Evolutionary conservation across 2,797 vertebrate genomes (phyloP).

Genomic region (Liparis tanakae): DNA sequence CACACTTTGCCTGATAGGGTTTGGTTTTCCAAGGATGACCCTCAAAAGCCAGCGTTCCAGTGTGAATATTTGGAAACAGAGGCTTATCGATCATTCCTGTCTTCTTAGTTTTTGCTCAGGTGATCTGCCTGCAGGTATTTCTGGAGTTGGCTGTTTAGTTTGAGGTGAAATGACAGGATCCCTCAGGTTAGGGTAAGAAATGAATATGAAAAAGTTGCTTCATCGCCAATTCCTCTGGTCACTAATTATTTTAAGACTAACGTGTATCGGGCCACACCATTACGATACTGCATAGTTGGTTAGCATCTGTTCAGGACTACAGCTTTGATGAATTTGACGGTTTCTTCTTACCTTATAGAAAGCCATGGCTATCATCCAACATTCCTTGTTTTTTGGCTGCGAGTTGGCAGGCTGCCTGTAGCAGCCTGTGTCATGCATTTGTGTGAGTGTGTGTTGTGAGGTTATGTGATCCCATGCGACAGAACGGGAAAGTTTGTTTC

Average conservation of each 20-base stretch:
- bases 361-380: constrained; percentile 60
- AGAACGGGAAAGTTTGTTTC: constrained; percentile 78
- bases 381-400: constrained; percentile 52
- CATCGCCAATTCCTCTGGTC: constrained; percentile 2
- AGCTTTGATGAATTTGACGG: constrained; percentile 52
- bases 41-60: background rate
- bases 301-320: constrained; percentile 12
- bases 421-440: constrained; percentile 30
- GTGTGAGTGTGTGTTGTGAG: constrained; percentile 35
- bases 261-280: constrained; percentile 6
- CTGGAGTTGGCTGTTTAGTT: constrained; percentile 18
- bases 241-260: background rate
- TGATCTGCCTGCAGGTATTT: constrained; percentile 48
- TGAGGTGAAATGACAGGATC: constrained; percentile 35
- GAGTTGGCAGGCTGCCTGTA: constrained; percentile 48
- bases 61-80: background rate
- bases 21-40: background rate
- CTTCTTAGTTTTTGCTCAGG: constrained; percentile 20
- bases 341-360: constrained; percentile 64
- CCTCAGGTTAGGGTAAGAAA: constrained; percentile 21
- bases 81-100: constrained; percentile 3
- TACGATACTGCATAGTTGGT: background rate
- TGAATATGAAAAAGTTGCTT: constrained; percentile 11
- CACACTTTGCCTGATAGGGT: background rate
- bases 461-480: constrained; percentile 67